phyloP scores from a whole-genome alignment of 2,888 invertebrate genomes.

The Incurvaria masculella region DNA sequence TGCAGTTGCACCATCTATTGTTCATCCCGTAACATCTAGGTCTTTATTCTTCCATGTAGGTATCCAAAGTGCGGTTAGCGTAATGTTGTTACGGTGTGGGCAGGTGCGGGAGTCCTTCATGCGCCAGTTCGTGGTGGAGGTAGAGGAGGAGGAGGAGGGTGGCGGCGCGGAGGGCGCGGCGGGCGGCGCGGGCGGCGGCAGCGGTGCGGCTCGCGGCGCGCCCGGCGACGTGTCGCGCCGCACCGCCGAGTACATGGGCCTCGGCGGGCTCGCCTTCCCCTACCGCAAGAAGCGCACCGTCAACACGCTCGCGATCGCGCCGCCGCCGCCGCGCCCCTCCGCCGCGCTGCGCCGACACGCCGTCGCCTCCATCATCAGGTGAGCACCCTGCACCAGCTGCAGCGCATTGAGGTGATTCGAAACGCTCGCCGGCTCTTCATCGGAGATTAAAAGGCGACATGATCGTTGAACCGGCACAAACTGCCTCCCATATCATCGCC shows the following conservation, averaged over 20 bases:
- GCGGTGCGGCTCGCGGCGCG: slow-evolving; percentile 12
- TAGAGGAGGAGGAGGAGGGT: slow-evolving; percentile 75
- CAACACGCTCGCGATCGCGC: slow-evolving; percentile 75
- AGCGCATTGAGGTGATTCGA: no score
- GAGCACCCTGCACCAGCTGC: no score
- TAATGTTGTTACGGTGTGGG: slow-evolving; percentile 7
- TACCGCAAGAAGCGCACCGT: slow-evolving; percentile 84
- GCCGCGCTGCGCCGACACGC: slow-evolving; percentile 77
- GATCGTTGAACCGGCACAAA: no score
- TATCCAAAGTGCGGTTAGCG: background rate
- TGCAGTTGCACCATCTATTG: no score
- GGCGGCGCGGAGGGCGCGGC: slow-evolving; percentile 38
- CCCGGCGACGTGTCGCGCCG: slow-evolving; percentile 32
- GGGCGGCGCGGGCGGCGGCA: background rate
- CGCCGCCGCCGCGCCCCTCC: slow-evolving; percentile 78
- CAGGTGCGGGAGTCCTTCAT: slow-evolving; percentile 97
- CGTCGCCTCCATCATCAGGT: slow-evolving; percentile 87
- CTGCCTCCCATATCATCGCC: no score
- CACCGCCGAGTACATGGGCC: slow-evolving; percentile 42
- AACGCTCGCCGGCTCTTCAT: no score
- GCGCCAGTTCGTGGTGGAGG: slow-evolving; percentile 92
- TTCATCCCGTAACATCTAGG: no score
- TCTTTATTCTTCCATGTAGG: no score
- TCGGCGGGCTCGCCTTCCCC: slow-evolving; percentile 42
- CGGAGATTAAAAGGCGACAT: no score